A percentile compares a stretch with the other conserved stretches of the same genome.
Conservation (phyloP, 1,140 invertebrate genomes). For the Brachionus asplanchnoidis region DNA sequence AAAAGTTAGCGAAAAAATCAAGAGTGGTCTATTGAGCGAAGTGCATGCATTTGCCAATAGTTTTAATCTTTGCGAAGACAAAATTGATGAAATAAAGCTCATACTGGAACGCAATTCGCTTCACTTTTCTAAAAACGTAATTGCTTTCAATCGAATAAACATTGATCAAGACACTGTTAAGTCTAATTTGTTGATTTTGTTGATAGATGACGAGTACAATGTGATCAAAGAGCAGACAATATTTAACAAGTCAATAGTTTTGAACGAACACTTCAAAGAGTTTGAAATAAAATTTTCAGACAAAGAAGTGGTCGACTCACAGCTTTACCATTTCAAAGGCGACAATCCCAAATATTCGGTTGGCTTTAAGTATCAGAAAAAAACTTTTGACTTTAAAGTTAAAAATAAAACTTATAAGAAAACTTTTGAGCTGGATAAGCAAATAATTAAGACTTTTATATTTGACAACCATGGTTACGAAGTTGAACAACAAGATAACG, state of each 20-base stretch:
- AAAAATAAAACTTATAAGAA: neutral
- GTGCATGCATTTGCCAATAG: neutral
- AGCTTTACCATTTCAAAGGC: neutral
- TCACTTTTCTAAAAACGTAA: conserved; percentile 3
- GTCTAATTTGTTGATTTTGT: neutral
- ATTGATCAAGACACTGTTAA: neutral
- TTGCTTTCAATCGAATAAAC: neutral
- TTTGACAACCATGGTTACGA: conserved; percentile 1
- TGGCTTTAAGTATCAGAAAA: neutral
- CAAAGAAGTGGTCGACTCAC: neutral
- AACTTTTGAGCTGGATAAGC: neutral
- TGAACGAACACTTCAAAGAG: neutral
- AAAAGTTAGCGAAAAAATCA: neutral
- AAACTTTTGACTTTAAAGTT: neutral
- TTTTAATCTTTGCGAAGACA: neutral
- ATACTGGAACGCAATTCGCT: neutral
- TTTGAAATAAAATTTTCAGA: conserved; percentile 7
- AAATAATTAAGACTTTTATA: neutral
- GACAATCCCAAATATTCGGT: neutral
- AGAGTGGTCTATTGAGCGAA: neutral
- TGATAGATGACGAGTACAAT: neutral
- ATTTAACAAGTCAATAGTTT: neutral
- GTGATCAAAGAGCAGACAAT: neutral
- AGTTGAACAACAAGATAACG: neutral
- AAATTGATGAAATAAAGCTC: neutral